A percentile compares a stretch with the other conserved stretches of the same genome.
These are phyloP conservation scores for Cyanoramphus novaezelandiae DNA, from an alignment of 2,113 vertebrate species.

Conservation along the genomic window DNA sequence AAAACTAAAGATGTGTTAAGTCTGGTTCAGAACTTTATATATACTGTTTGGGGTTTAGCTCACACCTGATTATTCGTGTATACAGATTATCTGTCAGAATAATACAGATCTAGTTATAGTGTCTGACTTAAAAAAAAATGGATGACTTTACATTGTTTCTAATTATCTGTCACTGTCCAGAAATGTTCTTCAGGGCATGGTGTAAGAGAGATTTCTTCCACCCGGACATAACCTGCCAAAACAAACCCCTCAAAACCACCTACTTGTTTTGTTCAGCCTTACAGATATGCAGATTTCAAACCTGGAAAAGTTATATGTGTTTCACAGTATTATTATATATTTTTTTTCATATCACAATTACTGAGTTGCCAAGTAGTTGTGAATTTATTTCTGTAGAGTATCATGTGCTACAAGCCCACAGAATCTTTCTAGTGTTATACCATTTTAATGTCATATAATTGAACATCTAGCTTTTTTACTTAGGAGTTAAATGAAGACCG, in stretches of 20 bases:
- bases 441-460: neutral
- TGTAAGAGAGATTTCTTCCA: neutral
- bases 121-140: neutral
- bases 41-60: neutral
- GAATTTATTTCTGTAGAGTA: neutral
- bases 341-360: neutral
- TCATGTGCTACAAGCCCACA: neutral
- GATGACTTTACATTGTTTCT: neutral
- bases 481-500: neutral
- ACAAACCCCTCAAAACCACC: neutral
- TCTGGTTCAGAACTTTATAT: neutral
- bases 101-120: neutral
- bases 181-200: neutral
- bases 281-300: neutral
- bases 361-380: neutral
- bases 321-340: neutral
- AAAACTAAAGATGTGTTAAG: neutral
- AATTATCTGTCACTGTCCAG: neutral
- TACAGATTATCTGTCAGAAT: neutral
- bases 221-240: neutral
- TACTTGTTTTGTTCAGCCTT: neutral
- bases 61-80: neutral
- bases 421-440: neutral
- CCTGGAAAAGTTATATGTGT: neutral
- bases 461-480: neutral